phyloP scores from a whole-genome alignment of 1,140 invertebrate genomes.

The Formica selysi region DNA sequence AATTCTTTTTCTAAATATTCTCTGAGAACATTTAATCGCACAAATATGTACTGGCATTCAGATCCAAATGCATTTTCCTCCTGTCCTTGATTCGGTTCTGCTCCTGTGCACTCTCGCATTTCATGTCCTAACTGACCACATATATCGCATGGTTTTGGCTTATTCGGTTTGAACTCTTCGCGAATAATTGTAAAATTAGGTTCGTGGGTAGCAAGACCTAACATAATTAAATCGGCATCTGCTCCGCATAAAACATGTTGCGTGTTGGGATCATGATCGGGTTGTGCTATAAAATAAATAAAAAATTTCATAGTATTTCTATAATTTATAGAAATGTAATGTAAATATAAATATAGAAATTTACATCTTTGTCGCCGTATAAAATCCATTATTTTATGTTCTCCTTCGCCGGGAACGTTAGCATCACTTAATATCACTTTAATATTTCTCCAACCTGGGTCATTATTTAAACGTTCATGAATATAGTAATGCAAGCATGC shows the following conservation, averaged over 20 bases:
- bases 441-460: constrained; percentile 97
- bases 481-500: constrained; percentile 98
- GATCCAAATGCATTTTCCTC: constrained; percentile 88
- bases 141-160: constrained; percentile 98
- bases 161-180: constrained; percentile 99
- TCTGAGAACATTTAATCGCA: constrained; percentile 95
- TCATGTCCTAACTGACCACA: constrained; percentile 98
- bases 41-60: constrained; percentile 95
- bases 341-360: neutral
- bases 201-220: constrained; percentile 99
- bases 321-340: neutral
- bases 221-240: constrained; percentile 99
- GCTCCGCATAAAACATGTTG: constrained; percentile 99
- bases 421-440: constrained; percentile 99
- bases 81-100: constrained; percentile 85
- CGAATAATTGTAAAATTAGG: constrained; percentile 99
- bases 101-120: constrained; percentile 97
- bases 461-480: constrained; percentile 96
- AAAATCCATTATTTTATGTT: constrained; percentile 99
- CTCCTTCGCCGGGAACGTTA: constrained; percentile 99
- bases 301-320: constrained; percentile 57
- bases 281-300: constrained; percentile 90
- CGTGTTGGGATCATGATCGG: constrained; percentile 99
- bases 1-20: constrained; percentile 98
- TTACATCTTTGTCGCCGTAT: constrained; percentile 96